phyloP scores from a whole-genome alignment of 2,113 vertebrate genomes.

The Alexandromys fortis region DNA sequence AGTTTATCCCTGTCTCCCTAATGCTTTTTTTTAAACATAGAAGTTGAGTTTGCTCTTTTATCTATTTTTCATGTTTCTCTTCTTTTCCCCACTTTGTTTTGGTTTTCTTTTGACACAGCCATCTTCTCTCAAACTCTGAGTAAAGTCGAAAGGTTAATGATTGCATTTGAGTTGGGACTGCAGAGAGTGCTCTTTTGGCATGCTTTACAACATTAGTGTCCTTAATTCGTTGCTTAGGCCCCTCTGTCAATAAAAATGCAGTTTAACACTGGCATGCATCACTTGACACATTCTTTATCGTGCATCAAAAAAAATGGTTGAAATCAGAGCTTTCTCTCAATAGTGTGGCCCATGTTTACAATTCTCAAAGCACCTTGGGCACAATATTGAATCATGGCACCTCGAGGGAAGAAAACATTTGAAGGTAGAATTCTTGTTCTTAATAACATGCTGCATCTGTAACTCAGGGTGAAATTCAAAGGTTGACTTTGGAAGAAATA shows the following conservation, averaged over 20 bases:
- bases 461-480: slow-evolving; percentile 62
- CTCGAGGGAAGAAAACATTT: slow-evolving; percentile 61
- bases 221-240: slow-evolving; percentile 77
- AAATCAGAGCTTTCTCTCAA: slow-evolving; percentile 43
- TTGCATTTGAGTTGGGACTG: slow-evolving; percentile 55
- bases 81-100: neutral
- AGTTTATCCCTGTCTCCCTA: neutral
- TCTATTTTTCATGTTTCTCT: slow-evolving; percentile 35
- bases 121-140: slow-evolving; percentile 14
- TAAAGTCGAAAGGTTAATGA: slow-evolving; percentile 64
- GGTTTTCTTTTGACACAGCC: neutral
- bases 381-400: slow-evolving; percentile 60
- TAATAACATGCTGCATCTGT: slow-evolving; percentile 60
- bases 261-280: slow-evolving; percentile 65
- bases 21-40: neutral
- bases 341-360: neutral
- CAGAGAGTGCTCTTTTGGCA: slow-evolving; percentile 67
- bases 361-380: slow-evolving; percentile 63
- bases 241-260: slow-evolving; percentile 70
- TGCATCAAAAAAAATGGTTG: slow-evolving; percentile 52
- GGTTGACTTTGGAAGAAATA: slow-evolving; percentile 62
- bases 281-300: slow-evolving; percentile 58
- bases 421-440: slow-evolving; percentile 64
- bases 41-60: slow-evolving; percentile 17
- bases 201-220: slow-evolving; percentile 53